Evolutionary conservation across 2,797 vertebrate genomes (phyloP), one percentile per base, ranked within the genome.

Genomic region (Sitta carolinensis): DNA sequence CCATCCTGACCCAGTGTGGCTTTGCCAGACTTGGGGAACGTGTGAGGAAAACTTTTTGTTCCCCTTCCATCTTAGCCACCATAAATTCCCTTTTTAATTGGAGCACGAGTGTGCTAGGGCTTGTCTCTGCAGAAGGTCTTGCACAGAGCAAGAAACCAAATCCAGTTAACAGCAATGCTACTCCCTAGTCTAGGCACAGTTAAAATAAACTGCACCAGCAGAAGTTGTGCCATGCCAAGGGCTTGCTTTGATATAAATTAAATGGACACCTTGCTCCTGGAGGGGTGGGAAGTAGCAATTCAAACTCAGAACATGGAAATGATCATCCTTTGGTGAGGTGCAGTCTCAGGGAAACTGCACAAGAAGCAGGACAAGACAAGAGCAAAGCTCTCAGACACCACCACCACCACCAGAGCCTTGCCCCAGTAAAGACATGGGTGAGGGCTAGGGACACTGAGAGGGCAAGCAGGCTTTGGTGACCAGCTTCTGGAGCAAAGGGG

Each of bases 21-120:
- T 91, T 32, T 36, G 86, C 87, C 85, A 69, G 9, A 62, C 64
- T 66, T 9, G 0, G 1, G 67, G 73, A 79, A 78, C 4, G 8
- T 1, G 9, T 34, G 42, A 86, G 30, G 57, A 83, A 79, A 92
- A 83, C 55, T n/a, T 85, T 81, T 92, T 61, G 79, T 78, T 92
- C 84, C 61, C n/a, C 69, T 91, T 55, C 69, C 55, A 2, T 84
- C 92, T 84, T 25, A 70, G 68, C 7, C 63, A n/a, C 48, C 17
- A 4, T 73, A 82, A 88, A 94, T 70, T 84, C 84, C 15, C 66
- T 86, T 87, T 57, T 16, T 78, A 87, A 91, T 68, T 81, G 82
- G 73, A 85, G 42, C n/a, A 48, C 1, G 0, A 40, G 63, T 63
- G 69, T 30, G 57, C 42, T 40, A 36, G 45, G 62, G 27, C 40